A percentile compares a stretch with the other conserved stretches of the same genome.
These are phyloP conservation scores for Bagarius yarrelli DNA, from an alignment of 2,113 vertebrate species.

Conservation along the genomic window DNA sequence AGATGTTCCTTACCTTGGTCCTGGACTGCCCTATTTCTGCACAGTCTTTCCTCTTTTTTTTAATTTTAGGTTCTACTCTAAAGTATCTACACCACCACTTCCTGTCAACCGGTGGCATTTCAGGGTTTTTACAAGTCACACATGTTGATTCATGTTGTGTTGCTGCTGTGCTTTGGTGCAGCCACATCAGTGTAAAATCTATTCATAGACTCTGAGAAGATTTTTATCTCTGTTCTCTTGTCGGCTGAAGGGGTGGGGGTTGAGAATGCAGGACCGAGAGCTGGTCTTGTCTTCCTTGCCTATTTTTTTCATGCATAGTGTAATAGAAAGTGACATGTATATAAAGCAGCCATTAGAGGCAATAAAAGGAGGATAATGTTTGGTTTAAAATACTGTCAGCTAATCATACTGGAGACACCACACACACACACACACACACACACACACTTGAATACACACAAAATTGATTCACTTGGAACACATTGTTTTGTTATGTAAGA, in stretches of 20 bases:
- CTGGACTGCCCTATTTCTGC: background rate
- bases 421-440: background rate
- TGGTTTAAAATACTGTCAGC: conserved; percentile 2
- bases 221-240: background rate
- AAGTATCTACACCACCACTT: background rate
- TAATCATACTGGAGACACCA: background rate
- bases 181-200: background rate
- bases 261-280: background rate
- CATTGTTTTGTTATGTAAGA: too few species aligned
- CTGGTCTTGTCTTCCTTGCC: background rate
- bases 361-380: conserved; percentile 25
- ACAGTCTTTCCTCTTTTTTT: background rate
- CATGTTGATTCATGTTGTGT: background rate
- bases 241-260: background rate
- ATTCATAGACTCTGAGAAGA: background rate
- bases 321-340: conserved; percentile 38
- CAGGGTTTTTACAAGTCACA: background rate
- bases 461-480: too few species aligned
- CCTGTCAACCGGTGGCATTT: background rate
- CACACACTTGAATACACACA: background rate
- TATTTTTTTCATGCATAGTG: background rate
- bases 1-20: background rate
- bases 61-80: background rate
- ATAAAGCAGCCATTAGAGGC: conserved; percentile 18
- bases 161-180: background rate